Evolutionary conservation across 2,113 vertebrate genomes (phyloP), one percentile per base, ranked within the genome.

Genomic region (Callorhinus ursinus): DNA sequence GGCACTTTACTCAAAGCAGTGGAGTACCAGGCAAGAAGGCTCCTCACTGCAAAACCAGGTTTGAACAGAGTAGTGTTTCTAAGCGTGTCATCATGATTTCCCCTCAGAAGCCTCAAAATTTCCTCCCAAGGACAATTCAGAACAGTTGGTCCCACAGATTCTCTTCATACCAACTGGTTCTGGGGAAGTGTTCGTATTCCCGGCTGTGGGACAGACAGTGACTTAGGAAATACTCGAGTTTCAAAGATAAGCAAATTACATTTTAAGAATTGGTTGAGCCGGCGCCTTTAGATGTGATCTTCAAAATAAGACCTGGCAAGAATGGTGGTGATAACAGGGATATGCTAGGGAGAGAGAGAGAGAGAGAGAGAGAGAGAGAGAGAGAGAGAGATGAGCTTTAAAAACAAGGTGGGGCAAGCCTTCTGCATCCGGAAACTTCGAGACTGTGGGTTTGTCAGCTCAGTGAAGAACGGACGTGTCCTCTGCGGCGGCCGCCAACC

Each of bases 271-370:
- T 13, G 8, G 33, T 18, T 59, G 49, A 49, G 36, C 21, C 2
- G 3, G 7, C 1, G 36, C n/a, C 36, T 63, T 81, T 39, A 24
- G 8, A 6, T 28, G 33, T 59, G 49, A 59, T 4, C 76, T 46
- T 42, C 28, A 33, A 33, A 36, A 46, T 59, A 46, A 77, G 51
- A 26, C 24, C 71, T 3, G 57, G 36, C 28, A 5, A 13, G 82
- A 55, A 19, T 0, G n/a, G 4, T 1, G 5, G 16, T 14, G 15
- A 7, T 4, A 3, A 4, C 9, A 13, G 22, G 1, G 1, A 2
- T 0, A 1, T 57, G n/a, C 19, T 6, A 12, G 36, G 4, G 12
- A 9, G 22, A 46, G 69, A 13, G 36, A 42, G n/a, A 12, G n/a
- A 22, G 22, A 42, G 39, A 14, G 39, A 15, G 39, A 18, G 33